These are phyloP conservation scores for Cryptomyrus ogoouensis DNA, from an alignment of 2,113 vertebrate species.

Conservation along the genomic window DNA sequence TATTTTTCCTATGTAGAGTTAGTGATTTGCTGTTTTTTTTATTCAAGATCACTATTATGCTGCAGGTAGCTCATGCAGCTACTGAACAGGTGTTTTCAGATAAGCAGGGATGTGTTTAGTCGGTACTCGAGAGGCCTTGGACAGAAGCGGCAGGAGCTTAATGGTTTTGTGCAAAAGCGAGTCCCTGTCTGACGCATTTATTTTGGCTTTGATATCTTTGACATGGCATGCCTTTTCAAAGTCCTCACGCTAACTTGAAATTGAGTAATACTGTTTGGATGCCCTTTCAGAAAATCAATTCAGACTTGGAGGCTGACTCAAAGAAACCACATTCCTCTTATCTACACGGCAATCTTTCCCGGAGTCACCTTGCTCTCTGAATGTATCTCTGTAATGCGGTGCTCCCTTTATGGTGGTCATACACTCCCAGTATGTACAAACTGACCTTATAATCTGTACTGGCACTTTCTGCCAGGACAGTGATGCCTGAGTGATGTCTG, in stretches of 20 bases:
- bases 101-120: not conserved
- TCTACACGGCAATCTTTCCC: not conserved
- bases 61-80: not conserved
- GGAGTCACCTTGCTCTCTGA: constrained; percentile 18
- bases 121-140: not conserved
- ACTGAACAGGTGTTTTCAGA: not conserved
- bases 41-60: not conserved
- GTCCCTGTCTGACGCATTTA: constrained; percentile 13
- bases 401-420: constrained; percentile 16
- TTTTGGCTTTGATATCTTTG: constrained; percentile 17
- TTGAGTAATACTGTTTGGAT: constrained; percentile 15
- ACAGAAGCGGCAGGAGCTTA: not conserved
- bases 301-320: constrained; percentile 11
- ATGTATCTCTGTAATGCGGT: not conserved
- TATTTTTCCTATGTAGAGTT: not conserved
- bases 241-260: not conserved
- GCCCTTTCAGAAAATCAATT: constrained; percentile 15
- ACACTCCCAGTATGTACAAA: constrained; percentile 13
- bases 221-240: constrained; percentile 13
- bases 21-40: not conserved
- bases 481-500: not conserved
- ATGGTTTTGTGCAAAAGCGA: not conserved
- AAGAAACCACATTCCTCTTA: constrained; percentile 17
- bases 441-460: constrained; percentile 13
- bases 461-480: not conserved